Evolutionary conservation across 1,140 invertebrate species (phyloP), one percentile per base, ranked within the genome.

Genomic region (Drosophila pseudoananassae): DNA sequence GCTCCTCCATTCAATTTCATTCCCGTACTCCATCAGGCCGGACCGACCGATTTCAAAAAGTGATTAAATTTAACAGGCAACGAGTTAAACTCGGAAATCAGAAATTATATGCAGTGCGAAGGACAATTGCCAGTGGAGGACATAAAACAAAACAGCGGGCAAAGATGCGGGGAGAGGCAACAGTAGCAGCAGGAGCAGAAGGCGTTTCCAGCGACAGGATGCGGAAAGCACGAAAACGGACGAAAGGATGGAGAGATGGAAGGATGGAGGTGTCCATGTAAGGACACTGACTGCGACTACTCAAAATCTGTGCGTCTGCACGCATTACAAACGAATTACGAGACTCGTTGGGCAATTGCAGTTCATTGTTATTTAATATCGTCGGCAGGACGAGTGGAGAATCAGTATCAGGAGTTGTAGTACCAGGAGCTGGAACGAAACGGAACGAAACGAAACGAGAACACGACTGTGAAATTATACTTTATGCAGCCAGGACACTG

Each of bases 281-380:
- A 47, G 73, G 33, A 60, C 63, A 66, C 74, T 64, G 50, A 38
- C 49, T 68, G 64, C 29, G 60, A 68, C 66, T 83, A 76, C 82
- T 87, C 83, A 87, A 87, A 76, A 87, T 87, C 82, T 88, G 82
- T 87, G 82, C 82, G 83, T 88, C 79, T 88, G 84, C 79, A 88
- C 83, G 83, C 84, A 88, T 88, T 88, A 88, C 84, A 88, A 52
- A 77, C 84, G 83, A 88, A 88, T 89, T 88, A 88, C 83, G 84
- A 79, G 72, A 79, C 79, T 88, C 83, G 72, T 75, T 88, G 76
- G 84, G 84, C 84, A 88, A 88, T 88, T 88, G 83, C 83, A 88
- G 83, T 88, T 88, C 83, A 88, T 88, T 88, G 83, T 88, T 88
- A 88, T 88, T 88, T 88, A 88, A 88, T 88, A 88, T 76, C 33